phyloP scores from a whole-genome alignment of 1,140 invertebrate species.

The Triops longicaudatus region DNA sequence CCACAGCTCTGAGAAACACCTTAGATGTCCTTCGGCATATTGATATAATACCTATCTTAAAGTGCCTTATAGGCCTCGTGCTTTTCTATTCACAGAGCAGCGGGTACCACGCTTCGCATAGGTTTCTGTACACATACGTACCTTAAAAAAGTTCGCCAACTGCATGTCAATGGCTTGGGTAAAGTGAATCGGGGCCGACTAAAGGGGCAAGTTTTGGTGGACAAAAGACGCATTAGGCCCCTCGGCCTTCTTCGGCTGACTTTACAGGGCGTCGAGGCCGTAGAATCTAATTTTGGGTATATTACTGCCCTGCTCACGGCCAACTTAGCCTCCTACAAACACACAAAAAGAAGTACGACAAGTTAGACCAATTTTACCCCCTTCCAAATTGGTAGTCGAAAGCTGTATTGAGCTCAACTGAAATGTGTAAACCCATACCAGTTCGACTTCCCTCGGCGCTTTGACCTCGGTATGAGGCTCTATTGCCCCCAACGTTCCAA shows the following conservation, averaged over 20 bases:
- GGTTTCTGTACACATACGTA: too few species aligned
- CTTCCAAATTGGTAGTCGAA: not conserved
- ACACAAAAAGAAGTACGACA: too few species aligned
- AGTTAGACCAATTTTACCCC: not conserved
- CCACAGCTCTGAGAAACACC: too few species aligned
- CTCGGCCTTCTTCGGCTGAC: not conserved
- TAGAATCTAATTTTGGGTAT: not conserved
- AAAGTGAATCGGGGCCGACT: not conserved
- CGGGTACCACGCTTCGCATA: too few species aligned
- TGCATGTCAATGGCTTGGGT: not conserved
- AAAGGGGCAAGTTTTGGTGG: not conserved
- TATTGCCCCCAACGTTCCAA: not conserved
- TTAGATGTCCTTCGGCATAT: too few species aligned
- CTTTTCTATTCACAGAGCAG: too few species aligned
- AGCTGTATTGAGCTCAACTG: not conserved
- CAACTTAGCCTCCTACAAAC: too few species aligned
- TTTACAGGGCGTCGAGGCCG: not conserved
- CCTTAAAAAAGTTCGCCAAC: not conserved
- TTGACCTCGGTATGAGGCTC: not conserved
- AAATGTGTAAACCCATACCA: not conserved
- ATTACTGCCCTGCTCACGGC: not conserved
- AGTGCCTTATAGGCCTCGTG: too few species aligned
- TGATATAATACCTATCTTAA: too few species aligned
- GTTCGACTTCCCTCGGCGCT: not conserved
- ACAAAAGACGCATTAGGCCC: not conserved